Evolutionary conservation across 2,888 invertebrate genomes (phyloP).

Genomic region (Melieria crassipennis): DNA sequence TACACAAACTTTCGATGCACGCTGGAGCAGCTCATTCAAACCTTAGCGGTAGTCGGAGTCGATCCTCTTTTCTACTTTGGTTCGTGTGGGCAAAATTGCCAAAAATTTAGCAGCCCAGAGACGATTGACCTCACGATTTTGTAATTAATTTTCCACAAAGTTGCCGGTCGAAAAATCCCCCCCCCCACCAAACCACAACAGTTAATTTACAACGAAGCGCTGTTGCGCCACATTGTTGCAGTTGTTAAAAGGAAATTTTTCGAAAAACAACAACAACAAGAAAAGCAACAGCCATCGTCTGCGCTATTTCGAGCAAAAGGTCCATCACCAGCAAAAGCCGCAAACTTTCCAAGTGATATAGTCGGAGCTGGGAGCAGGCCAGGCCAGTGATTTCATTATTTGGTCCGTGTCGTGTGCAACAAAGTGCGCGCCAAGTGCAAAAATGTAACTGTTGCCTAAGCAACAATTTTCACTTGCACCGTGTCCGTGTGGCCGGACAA

Average conservation of each 20-base stretch:
- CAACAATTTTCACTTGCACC: constrained; percentile 23
- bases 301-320: too few species aligned
- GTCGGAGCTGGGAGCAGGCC: background rate
- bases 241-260: constrained; percentile 20
- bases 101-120: constrained; percentile 42
- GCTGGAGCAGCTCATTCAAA: too few species aligned
- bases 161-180: constrained; percentile 18
- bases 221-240: constrained; percentile 12
- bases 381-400: constrained; percentile 25
- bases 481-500: too few species aligned
- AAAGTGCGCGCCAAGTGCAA: constrained; percentile 17
- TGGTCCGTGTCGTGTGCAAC: background rate
- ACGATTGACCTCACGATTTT: constrained; percentile 60
- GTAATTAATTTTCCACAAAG: constrained; percentile 60
- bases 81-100: too few species aligned
- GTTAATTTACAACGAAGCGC: constrained; percentile 27
- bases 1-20: too few species aligned
- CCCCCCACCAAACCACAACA: constrained; percentile 30
- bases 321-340: constrained; percentile 7
- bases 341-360: constrained; percentile 2
- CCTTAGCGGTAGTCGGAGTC: too few species aligned
- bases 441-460: constrained; percentile 23
- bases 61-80: too few species aligned
- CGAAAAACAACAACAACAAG: constrained; percentile 6
- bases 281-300: background rate